Conservation (phyloP, 2,888 invertebrate species). For the Hecatera dysodea region DNA sequence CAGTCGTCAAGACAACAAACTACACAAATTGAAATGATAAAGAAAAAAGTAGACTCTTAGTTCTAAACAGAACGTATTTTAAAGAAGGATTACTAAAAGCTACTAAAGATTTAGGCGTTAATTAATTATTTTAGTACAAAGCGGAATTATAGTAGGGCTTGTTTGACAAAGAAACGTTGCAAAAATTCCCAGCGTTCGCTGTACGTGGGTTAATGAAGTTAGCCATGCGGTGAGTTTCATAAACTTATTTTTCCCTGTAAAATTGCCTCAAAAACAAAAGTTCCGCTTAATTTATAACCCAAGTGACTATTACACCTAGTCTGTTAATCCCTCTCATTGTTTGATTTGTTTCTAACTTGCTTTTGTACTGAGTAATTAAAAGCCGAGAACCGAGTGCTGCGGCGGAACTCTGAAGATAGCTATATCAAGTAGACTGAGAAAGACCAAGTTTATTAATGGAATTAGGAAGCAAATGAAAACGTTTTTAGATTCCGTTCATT, state of each 20-base stretch:
- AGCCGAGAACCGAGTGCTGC: constrained; percentile 18
- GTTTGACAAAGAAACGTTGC: constrained; percentile 45
- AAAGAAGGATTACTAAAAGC: constrained; percentile 39
- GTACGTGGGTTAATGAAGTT: constrained; percentile 71
- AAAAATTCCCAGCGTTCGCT: constrained; percentile 58
- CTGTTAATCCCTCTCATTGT: constrained; percentile 51
- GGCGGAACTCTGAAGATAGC: constrained; percentile 24
- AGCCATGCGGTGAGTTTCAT: constrained; percentile 62
- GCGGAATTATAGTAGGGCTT: constrained; percentile 25
- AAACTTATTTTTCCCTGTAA: constrained; percentile 65
- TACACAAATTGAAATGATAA: constrained; percentile 41
- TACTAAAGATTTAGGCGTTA: constrained; percentile 43
- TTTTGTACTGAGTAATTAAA: constrained; percentile 44
- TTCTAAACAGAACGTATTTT: constrained; percentile 40
- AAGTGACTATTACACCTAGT: constrained; percentile 48
- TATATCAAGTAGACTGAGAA: constrained; percentile 6
- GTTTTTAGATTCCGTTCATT: neutral
- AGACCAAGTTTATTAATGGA: constrained; percentile 20
- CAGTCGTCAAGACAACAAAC: constrained; percentile 12
- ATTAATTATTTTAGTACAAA: constrained; percentile 53
- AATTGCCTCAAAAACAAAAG: constrained; percentile 71
- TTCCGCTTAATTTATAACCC: constrained; percentile 48
- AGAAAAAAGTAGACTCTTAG: constrained; percentile 13
- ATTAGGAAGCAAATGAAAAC: constrained; percentile 12
- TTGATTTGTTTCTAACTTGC: constrained; percentile 47